phyloP scores from a whole-genome alignment of 2,888 invertebrate genomes.

The Tetragonula carbonaria region DNA sequence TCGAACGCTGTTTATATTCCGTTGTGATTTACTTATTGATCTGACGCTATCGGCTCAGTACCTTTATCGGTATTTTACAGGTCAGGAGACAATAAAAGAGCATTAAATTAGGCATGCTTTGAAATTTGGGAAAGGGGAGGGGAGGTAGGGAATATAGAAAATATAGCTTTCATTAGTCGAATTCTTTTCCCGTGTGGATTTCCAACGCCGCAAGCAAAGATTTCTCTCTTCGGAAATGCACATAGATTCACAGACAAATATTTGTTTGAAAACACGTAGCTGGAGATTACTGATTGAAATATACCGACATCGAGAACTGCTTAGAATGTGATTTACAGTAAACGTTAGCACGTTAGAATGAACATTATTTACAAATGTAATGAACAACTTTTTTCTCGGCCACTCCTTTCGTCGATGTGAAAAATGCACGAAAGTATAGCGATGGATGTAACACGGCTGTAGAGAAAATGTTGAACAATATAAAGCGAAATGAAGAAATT shows the following conservation, averaged over 20 bases:
- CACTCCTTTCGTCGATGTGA: not conserved
- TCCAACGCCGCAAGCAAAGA: not conserved
- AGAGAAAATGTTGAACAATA: slow-evolving; percentile 40
- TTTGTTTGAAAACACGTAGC: not conserved
- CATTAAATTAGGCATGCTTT: not conserved
- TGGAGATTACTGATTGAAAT: not conserved
- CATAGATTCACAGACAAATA: not conserved
- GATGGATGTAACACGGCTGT: slow-evolving; percentile 26
- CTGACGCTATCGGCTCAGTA: not conserved
- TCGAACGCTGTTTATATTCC: slow-evolving; percentile 8
- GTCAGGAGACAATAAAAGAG: not conserved
- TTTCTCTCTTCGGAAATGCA: not conserved
- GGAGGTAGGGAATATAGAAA: no score
- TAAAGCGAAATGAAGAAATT: slow-evolving; percentile 67
- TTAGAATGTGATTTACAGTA: slow-evolving; percentile 28
- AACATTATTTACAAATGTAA: slow-evolving; percentile 6
- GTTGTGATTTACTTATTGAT: slow-evolving; percentile 25
- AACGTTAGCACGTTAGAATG: slow-evolving; percentile 8
- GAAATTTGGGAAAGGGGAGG: not conserved
- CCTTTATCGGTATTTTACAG: not conserved
- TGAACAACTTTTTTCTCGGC: not conserved
- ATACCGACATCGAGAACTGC: not conserved
- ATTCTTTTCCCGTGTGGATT: not conserved
- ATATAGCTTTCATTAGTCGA: slow-evolving; percentile 1
- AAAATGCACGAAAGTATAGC: slow-evolving; percentile 38